Evolutionary conservation across 2,888 invertebrate genomes (phyloP).

Genomic region (Pachycephus smyrnensis): DNA sequence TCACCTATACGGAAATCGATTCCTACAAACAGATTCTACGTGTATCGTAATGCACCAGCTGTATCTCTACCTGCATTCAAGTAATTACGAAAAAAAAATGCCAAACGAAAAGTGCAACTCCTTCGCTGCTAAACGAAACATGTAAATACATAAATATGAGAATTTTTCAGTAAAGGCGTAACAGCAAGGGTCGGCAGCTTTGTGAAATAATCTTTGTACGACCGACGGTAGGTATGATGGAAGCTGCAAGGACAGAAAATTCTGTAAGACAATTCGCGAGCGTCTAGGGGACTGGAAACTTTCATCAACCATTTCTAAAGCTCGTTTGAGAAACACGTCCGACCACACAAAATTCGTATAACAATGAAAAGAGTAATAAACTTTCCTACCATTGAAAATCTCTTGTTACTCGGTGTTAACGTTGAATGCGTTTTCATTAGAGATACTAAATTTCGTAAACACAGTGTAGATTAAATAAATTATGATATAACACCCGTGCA

Average conservation of each 20-base stretch:
- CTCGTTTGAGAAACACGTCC: background rate
- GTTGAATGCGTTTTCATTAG: background rate
- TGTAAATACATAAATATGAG: no score
- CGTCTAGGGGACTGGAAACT: conserved; percentile 42
- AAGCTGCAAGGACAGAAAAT: background rate
- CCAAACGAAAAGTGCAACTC: background rate
- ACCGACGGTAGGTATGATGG: background rate
- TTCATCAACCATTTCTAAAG: conserved; percentile 23
- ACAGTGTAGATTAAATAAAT: background rate
- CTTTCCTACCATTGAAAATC: background rate
- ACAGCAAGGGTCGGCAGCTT: background rate
- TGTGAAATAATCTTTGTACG: background rate
- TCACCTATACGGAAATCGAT: background rate
- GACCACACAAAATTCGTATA: background rate
- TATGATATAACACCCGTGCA: background rate
- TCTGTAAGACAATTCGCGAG: conserved; percentile 16
- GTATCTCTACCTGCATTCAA: background rate
- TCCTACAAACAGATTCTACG: background rate
- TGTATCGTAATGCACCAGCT: background rate
- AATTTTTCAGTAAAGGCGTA: background rate
- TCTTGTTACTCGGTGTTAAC: background rate
- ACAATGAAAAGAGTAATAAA: background rate
- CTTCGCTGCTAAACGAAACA: background rate
- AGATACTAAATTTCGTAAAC: background rate
- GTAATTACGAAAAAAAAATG: background rate